Conservation (phyloP, 2,113 vertebrate genomes). For the Copsychus sechellarum region DNA sequence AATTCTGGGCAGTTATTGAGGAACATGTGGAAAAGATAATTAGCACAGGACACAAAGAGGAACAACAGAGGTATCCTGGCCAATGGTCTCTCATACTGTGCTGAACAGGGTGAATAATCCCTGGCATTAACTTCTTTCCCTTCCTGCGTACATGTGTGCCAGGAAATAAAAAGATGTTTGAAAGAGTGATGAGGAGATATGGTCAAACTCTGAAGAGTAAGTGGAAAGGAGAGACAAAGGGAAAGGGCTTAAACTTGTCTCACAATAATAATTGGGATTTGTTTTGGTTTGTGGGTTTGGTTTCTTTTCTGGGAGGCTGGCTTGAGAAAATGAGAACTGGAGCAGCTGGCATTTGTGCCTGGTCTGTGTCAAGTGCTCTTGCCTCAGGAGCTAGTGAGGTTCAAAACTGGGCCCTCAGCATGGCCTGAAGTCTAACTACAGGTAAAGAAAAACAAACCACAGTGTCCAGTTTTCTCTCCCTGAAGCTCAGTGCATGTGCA, state of each 20-base stretch:
- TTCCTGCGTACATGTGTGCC: not conserved
- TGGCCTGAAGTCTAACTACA: not conserved
- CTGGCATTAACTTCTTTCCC: not conserved
- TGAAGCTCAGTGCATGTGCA: not conserved
- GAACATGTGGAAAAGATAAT: not conserved
- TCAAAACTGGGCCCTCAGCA: not conserved
- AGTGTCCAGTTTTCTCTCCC: not conserved
- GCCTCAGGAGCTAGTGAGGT: not conserved
- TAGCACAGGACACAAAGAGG: not conserved
- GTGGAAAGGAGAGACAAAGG: not conserved
- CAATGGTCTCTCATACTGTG: not conserved
- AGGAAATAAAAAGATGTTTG: not conserved
- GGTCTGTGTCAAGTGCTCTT: not conserved
- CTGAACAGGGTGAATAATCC: not conserved
- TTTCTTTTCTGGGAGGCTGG: not conserved
- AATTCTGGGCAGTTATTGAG: not conserved
- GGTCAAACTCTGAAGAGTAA: not conserved
- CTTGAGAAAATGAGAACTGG: not conserved
- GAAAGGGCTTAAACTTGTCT: not conserved
- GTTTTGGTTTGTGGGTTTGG: not conserved
- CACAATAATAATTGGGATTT: not conserved
- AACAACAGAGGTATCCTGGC: not conserved
- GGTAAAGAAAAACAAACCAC: not conserved
- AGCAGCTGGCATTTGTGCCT: not conserved
- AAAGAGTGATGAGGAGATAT: not conserved